Conservation (phyloP, 1,140 invertebrate genomes). For the Panagrolaimus sp. region DNA sequence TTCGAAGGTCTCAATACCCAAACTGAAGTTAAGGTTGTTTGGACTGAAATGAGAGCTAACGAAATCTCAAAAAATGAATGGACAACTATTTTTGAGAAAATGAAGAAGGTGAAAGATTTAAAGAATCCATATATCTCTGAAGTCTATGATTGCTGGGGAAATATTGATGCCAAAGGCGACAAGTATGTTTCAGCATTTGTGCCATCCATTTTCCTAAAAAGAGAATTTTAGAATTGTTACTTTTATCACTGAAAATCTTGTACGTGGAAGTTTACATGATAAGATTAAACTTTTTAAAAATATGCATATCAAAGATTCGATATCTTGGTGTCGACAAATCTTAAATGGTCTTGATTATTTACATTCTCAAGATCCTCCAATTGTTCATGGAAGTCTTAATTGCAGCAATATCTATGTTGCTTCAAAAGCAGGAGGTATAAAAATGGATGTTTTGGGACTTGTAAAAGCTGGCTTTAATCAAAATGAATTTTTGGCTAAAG, state of each 20-base stretch:
- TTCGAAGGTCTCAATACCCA: constrained; percentile 93
- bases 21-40: constrained; percentile 93
- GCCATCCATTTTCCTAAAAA: not conserved
- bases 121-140: constrained; percentile 98
- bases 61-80: constrained; percentile 72
- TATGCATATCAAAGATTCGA: constrained; percentile 89
- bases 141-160: constrained; percentile 99
- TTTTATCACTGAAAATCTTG: constrained; percentile 97
- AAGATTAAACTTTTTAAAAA: constrained; percentile 91
- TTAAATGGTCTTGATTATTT: constrained; percentile 93
- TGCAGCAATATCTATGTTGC: constrained; percentile 99
- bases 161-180: constrained; percentile 71
- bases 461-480: constrained; percentile 93
- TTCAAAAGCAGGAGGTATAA: constrained; percentile 74
- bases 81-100: constrained; percentile 91
- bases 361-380: constrained; percentile 89
- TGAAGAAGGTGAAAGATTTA: constrained; percentile 96
- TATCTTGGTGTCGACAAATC: constrained; percentile 96
- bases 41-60: constrained; percentile 85
- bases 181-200: constrained; percentile 42
- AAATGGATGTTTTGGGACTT: constrained; percentile 96
- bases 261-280: constrained; percentile 95
- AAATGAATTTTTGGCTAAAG: constrained; percentile 62
- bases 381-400: constrained; percentile 78
- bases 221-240: constrained; percentile 78